These are phyloP conservation scores for Tenodera sinensis DNA, from an alignment of 2,888 invertebrate species.

Conservation along the genomic window DNA sequence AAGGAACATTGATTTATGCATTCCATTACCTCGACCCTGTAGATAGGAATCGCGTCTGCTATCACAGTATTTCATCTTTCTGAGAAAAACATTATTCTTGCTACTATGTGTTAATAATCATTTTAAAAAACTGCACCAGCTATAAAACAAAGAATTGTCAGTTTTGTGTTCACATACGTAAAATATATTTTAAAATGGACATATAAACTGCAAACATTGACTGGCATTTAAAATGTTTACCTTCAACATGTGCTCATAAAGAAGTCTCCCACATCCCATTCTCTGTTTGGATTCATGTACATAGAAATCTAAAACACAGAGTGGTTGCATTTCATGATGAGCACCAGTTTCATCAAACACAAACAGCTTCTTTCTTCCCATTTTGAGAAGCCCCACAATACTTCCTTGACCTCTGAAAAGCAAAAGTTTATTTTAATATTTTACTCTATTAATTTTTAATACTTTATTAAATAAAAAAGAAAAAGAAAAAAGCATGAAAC, in stretches of 20 bases:
- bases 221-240: slow-evolving; percentile 47
- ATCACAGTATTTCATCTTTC: too few relatives aligned
- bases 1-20: too few relatives aligned
- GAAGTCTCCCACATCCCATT: slow-evolving; percentile 74
- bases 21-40: too few relatives aligned
- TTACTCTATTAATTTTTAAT: neutral
- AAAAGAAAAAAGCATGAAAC: neutral
- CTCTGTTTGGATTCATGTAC: slow-evolving; percentile 81
- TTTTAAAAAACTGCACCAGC: too few relatives aligned
- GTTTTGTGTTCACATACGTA: too few relatives aligned
- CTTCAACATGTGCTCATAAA: slow-evolving; percentile 86
- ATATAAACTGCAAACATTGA: too few relatives aligned
- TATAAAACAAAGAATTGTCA: too few relatives aligned
- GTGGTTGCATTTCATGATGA: slow-evolving; percentile 74
- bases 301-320: slow-evolving; percentile 92
- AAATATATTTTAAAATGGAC: too few relatives aligned
- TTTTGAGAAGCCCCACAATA: slow-evolving; percentile 84
- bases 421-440: neutral
- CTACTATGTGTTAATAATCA: too few relatives aligned
- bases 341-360: slow-evolving; percentile 68
- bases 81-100: too few relatives aligned
- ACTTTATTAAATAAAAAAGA: neutral
- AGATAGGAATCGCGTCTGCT: too few relatives aligned
- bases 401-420: slow-evolving; percentile 60
- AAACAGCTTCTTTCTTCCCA: slow-evolving; percentile 86